These are phyloP conservation scores for Rhabditoides inermis DNA, from an alignment of 2,888 invertebrate species.

Conservation along the genomic window DNA sequence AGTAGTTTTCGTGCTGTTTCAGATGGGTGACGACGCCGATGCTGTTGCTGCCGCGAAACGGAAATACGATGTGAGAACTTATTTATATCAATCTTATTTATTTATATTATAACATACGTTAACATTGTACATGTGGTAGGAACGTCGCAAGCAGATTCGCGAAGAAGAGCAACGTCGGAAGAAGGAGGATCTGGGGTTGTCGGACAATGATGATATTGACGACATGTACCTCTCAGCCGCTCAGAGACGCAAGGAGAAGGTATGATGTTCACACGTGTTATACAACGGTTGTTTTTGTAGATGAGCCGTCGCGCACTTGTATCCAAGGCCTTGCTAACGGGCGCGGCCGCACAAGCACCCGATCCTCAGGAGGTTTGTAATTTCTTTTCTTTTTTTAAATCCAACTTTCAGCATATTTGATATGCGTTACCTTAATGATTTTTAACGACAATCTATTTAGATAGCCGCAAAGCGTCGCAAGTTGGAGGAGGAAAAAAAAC, in stretches of 20 bases:
- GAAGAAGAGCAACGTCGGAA: constrained; percentile 24
- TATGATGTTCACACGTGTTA: background rate
- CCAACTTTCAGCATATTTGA: constrained; percentile 10
- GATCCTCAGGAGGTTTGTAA: constrained; percentile 1
- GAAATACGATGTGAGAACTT: constrained; percentile 12
- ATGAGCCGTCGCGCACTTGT: too few relatives aligned
- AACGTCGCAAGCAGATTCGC: constrained; percentile 30
- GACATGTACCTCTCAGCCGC: constrained; percentile 85
- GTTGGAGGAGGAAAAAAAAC: constrained; percentile 54
- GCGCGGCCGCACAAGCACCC: background rate
- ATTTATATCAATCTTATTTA: background rate
- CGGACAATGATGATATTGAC: constrained; percentile 66
- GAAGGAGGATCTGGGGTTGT: constrained; percentile 39
- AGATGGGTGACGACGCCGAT: too few relatives aligned
- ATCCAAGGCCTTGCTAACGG: background rate
- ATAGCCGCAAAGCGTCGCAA: constrained; percentile 64
- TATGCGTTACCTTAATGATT: constrained; percentile 62
- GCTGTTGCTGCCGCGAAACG: constrained; percentile 7
- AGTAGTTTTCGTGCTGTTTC: too few relatives aligned
- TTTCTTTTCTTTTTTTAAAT: background rate
- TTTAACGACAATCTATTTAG: constrained; percentile 59
- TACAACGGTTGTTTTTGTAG: too few relatives aligned
- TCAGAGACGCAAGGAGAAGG: constrained; percentile 70
- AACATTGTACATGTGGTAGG: constrained; percentile 17
- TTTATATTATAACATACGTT: background rate